phyloP scores from a whole-genome alignment of 2,797 vertebrate species.

The Acanthurus leucopareius region DNA sequence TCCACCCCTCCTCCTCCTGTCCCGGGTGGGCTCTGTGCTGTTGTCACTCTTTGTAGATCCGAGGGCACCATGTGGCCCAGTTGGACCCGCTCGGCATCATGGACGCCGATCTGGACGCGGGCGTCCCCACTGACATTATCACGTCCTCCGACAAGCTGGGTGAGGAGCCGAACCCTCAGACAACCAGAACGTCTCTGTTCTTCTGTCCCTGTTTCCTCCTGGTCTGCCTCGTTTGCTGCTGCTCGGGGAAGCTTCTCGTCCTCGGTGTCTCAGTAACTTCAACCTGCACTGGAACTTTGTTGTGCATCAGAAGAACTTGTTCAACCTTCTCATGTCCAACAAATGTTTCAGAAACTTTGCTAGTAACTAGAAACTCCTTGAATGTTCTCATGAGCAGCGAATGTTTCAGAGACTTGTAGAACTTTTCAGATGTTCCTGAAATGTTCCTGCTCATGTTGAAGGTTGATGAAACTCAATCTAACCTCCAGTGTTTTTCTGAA shows the following conservation, averaged over 20 bases:
- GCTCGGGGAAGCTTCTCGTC: background rate
- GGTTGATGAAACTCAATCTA: background rate
- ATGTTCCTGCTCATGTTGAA: background rate
- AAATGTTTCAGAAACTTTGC: background rate
- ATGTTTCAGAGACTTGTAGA: background rate
- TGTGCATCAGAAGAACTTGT: background rate
- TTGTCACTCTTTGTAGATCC: slow-evolving; percentile 91
- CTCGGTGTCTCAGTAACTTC: slow-evolving; percentile 11
- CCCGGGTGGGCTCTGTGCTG: slow-evolving; percentile 76
- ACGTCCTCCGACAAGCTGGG: slow-evolving; percentile 99
- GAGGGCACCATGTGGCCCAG: slow-evolving; percentile 99
- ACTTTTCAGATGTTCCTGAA: background rate
- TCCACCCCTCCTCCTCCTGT: slow-evolving; percentile 35
- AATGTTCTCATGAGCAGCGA: background rate
- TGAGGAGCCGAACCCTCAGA: slow-evolving; percentile 85
- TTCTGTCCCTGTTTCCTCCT: background rate
- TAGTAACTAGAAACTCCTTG: background rate
- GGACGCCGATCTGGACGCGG: slow-evolving; percentile 99
- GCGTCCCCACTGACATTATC: slow-evolving; percentile 97
- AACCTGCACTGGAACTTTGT: slow-evolving; percentile 7
- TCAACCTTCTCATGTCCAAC: background rate
- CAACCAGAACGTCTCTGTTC: background rate
- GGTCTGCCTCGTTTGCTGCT: background rate
- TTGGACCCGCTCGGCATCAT: slow-evolving; percentile 99
- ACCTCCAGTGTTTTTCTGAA: background rate